Percentiles rank a stretch among this genome's conserved stretches.
These are phyloP conservation scores for Propithecus coquereli DNA, from an alignment of 2,113 vertebrate genomes.

Conservation along the genomic window DNA sequence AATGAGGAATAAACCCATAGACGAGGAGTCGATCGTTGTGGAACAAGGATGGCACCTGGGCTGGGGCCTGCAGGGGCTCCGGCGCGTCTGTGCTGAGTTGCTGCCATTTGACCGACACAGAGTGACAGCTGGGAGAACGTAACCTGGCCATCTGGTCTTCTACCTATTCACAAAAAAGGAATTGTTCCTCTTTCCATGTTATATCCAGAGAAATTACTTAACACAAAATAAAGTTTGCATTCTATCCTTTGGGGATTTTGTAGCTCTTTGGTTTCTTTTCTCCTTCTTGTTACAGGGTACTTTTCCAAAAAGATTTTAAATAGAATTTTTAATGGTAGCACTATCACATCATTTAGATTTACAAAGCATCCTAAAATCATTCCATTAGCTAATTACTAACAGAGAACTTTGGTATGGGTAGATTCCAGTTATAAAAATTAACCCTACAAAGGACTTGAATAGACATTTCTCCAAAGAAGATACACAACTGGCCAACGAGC, in stretches of 20 bases:
- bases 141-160: conserved; percentile 81
- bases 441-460: background rate
- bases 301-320: background rate
- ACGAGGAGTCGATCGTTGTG: conserved; percentile 85
- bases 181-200: background rate
- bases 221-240: background rate
- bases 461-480: background rate
- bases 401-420: background rate
- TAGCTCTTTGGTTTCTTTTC: background rate
- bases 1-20: conserved; percentile 89
- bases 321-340: background rate
- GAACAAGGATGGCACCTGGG: conserved; percentile 87
- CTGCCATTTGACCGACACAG: conserved; percentile 91
- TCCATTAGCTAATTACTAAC: background rate
- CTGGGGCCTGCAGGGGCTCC: conserved; percentile 85
- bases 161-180: conserved; percentile 79
- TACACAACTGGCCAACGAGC: background rate
- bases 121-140: conserved; percentile 85
- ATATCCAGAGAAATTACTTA: background rate
- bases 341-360: background rate
- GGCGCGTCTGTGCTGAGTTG: conserved; percentile 77
- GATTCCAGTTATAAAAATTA: conserved; percentile 26
- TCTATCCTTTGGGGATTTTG: background rate
- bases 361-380: conserved; percentile 7
- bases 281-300: background rate